Percentiles rank a stretch among this genome's conserved stretches.
Evolutionary conservation across 2,113 vertebrate genomes (phyloP).

Genomic region (Cervus canadensis): DNA sequence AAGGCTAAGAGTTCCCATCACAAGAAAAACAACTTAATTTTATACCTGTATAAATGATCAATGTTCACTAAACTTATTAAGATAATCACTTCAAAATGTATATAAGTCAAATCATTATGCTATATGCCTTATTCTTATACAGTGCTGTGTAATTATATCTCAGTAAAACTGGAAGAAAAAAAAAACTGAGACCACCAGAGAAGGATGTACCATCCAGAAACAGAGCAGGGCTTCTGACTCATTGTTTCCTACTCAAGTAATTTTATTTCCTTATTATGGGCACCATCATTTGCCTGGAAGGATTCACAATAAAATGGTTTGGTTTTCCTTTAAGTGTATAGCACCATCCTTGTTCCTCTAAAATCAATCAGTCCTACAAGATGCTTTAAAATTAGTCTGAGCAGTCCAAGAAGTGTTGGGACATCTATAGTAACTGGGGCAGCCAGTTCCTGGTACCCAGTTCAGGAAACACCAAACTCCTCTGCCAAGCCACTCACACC

Average conservation of each 20-base stretch:
- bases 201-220: not conserved
- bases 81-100: not conserved
- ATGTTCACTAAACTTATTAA: not conserved
- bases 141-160: not conserved
- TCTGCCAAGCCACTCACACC: not conserved
- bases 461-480: not conserved
- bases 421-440: not conserved
- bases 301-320: not conserved
- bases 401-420: not conserved
- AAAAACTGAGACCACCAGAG: not conserved
- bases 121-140: not conserved
- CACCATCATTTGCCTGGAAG: not conserved
- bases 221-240: not conserved
- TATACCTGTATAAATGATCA: not conserved
- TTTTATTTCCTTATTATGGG: not conserved
- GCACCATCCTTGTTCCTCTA: not conserved
- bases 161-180: not conserved
- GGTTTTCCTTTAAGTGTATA: not conserved
- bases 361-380: not conserved
- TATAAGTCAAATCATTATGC: not conserved
- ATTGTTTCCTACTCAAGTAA: not conserved
- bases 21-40: not conserved
- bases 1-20: not conserved
- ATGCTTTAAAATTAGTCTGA: slow-evolving; percentile 36
- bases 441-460: not conserved